These are phyloP conservation scores for Ecdyonurus torrentis DNA, from an alignment of 2,888 invertebrate species.

Conservation along the genomic window DNA sequence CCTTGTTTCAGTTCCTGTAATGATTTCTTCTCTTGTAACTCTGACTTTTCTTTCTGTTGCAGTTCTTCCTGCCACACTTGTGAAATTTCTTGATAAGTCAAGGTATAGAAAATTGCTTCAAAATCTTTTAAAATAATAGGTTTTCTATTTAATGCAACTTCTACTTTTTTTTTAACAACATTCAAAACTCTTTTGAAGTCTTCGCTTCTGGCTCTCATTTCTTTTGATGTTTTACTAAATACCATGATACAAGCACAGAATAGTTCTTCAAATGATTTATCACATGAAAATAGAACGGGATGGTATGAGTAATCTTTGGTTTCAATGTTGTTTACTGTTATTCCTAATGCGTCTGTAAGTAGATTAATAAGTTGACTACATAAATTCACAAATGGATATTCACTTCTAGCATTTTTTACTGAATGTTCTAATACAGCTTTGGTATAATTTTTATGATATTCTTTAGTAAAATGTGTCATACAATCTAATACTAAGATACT, in stretches of 20 bases:
- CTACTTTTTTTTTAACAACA: background rate
- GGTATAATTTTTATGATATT: background rate
- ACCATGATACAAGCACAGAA: background rate
- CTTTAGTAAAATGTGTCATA: background rate
- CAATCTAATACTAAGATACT: background rate
- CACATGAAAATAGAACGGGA: background rate
- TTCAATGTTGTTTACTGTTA: background rate
- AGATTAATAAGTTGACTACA: background rate
- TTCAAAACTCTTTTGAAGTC: background rate
- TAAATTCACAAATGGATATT: background rate
- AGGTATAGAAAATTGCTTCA: background rate
- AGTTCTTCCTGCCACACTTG: slow-evolving; percentile 3
- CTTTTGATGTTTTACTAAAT: slow-evolving; percentile 1
- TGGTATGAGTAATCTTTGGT: background rate
- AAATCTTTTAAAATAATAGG: background rate
- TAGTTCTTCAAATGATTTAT: background rate
- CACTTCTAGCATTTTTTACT: background rate
- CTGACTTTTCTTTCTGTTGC: background rate
- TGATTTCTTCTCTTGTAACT: background rate
- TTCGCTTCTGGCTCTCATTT: slow-evolving; percentile 1
- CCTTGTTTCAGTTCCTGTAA: background rate
- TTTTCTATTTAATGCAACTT: background rate
- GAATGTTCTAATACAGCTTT: background rate
- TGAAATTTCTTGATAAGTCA: background rate
- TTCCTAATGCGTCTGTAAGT: background rate